A percentile compares a stretch with the other conserved stretches of the same genome.
phyloP scores from a whole-genome alignment of 2,888 invertebrate species.

The Torymus tubicola region DNA sequence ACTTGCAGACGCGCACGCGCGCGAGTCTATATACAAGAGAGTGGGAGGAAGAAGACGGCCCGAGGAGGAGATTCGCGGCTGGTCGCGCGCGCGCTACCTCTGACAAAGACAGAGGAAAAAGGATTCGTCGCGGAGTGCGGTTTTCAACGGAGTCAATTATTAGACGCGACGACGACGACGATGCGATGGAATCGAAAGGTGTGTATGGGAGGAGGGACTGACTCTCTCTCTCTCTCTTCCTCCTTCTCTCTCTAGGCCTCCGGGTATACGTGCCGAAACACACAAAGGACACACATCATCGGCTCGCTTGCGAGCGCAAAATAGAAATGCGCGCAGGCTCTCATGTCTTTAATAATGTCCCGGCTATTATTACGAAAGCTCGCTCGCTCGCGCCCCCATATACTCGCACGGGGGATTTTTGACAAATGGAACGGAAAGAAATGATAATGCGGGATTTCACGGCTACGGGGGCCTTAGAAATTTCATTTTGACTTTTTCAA shows the following conservation, averaged over 20 bases:
- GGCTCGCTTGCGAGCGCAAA: conserved; percentile 49
- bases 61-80: conserved; percentile 6
- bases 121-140: conserved; percentile 76
- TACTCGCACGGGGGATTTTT: conserved; percentile 28
- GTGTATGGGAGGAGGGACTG: conserved; percentile 6
- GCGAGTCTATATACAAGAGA: conserved; percentile 56
- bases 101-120: conserved; percentile 59
- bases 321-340: conserved; percentile 57
- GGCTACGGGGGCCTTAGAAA: conserved; percentile 34
- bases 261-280: conserved; percentile 57
- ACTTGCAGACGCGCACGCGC: conserved; percentile 59
- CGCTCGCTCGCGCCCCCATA: background rate
- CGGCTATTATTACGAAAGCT: conserved; percentile 29
- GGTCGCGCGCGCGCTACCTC: conserved; percentile 15
- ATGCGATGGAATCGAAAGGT: too few species aligned
- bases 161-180: conserved; percentile 66
- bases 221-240: conserved; percentile 29
- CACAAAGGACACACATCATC: conserved; percentile 59
- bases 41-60: conserved; percentile 52
- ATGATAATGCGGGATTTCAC: conserved; percentile 53
- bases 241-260: conserved; percentile 52
- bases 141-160: conserved; percentile 76
- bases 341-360: conserved; percentile 49
- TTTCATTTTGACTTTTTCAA: conserved; percentile 54
- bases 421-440: conserved; percentile 53